Conservation (phyloP, 2,888 invertebrate species). For the Pasiphila rectangulata region DNA sequence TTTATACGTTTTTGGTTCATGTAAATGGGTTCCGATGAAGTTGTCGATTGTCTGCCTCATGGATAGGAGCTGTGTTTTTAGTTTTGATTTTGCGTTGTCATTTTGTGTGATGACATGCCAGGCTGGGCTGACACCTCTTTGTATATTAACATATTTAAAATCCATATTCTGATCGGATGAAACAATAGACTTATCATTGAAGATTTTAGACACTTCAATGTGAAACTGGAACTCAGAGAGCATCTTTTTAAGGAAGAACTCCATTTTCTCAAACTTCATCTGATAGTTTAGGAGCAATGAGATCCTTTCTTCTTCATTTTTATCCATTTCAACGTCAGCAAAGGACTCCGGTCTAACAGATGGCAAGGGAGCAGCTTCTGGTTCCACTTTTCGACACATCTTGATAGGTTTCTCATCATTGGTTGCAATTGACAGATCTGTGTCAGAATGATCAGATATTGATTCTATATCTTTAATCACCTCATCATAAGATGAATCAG, state of each 20-base stretch:
- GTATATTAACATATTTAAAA: slow-evolving; percentile 41
- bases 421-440: slow-evolving; percentile 47
- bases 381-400: slow-evolving; percentile 64
- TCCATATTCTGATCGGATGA: slow-evolving; percentile 35
- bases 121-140: slow-evolving; percentile 46
- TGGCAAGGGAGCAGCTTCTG: slow-evolving; percentile 40
- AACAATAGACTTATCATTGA: slow-evolving; percentile 50
- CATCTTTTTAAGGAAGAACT: slow-evolving; percentile 55
- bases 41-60: slow-evolving; percentile 57
- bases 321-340: slow-evolving; percentile 62
- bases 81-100: slow-evolving; percentile 47
- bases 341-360: slow-evolving; percentile 65
- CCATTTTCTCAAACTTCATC: slow-evolving; percentile 59
- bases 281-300: slow-evolving; percentile 58
- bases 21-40: slow-evolving; percentile 51
- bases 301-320: slow-evolving; percentile 59
- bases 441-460: slow-evolving; percentile 60
- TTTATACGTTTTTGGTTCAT: slow-evolving; percentile 19
- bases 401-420: slow-evolving; percentile 46
- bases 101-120: slow-evolving; percentile 67
- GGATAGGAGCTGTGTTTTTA: slow-evolving; percentile 55
- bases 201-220: slow-evolving; percentile 69
- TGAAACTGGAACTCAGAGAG: slow-evolving; percentile 67
- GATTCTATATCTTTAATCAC: slow-evolving; percentile 58
- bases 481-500: slow-evolving; percentile 47